Base-by-base conservation (phyloP, 2,888 invertebrate genomes). In the Eupithecia centaureata region DNA sequence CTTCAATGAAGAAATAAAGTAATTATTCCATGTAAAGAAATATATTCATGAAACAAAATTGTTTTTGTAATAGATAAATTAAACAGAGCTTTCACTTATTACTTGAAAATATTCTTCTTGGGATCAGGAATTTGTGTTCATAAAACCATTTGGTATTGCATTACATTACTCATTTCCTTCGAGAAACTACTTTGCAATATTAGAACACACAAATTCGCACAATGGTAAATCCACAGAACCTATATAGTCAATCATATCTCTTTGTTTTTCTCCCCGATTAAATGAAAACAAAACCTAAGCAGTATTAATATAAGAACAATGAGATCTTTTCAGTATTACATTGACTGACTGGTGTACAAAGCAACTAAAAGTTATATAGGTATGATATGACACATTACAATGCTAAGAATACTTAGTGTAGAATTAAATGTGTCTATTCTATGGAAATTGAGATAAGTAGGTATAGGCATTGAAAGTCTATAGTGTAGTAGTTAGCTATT, bases 51-150 rank as follows among this genome's bases (percentile, higher is more conserved):
- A 35, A 68, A 67, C 61, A 38, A 67, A 77, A 77, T 77, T 79
- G 74, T 47, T 77, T 91, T 92, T 92, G 92, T 92, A 92, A 91
- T 91, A 75, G 80, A 86, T 83, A 75, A 80, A 86, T 83, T 85
- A 47, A 42, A 47, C 47, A 47, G 22, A 47, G 12, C 47, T 47
- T 47, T 22, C 18, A 47, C 22, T 12, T 22, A 47, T 4, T n/a
- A 10, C 4, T 22, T 10, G 10, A 47, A 47, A 12, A 10, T 18
- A 47, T 5, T 18, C n/a, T 18, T 42, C 38, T 22, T 22, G 42
- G 38, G 8, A 18, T 47, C 1, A 47, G 22, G 47, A 47, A 47
- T 12, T 47, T 47, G 22, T 47, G 22, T 47, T 47, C 12, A 12
- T 42, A 8, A 8, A 32, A 8, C 5, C 7, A 32, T 8, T 35